Evolutionary conservation across 2,797 vertebrate genomes (phyloP).

Genomic region (Gymnoscopelus microlampas): DNA sequence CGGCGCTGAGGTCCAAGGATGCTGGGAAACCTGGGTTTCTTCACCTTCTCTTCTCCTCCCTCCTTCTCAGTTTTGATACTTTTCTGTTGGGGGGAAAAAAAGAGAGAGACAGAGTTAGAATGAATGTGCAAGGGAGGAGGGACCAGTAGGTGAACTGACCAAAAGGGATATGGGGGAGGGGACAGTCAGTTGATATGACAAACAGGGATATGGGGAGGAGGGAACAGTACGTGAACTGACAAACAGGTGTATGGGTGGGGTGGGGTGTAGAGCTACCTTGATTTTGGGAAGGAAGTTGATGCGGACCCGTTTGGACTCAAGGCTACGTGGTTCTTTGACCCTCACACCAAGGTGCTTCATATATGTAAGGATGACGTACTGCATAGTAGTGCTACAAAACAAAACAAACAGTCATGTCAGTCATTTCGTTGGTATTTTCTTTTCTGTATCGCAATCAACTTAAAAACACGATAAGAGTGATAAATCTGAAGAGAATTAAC

Average conservation of each 20-base stretch:
- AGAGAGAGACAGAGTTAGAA: neutral
- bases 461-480: conserved; percentile 14
- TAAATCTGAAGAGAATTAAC: conserved; percentile 13
- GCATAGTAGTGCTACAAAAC: conserved; percentile 86
- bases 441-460: conserved; percentile 16
- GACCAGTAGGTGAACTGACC: too few species aligned
- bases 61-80: conserved; percentile 95
- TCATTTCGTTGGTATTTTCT: neutral
- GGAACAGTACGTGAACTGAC: neutral
- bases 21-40: conserved; percentile 91
- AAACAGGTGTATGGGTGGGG: neutral
- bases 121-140: too few species aligned
- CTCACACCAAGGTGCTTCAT: conserved; percentile 96
- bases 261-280: conserved; percentile 80
- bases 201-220: neutral
- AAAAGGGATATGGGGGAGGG: too few species aligned
- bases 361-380: conserved; percentile 92
- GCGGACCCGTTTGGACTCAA: conserved; percentile 91
- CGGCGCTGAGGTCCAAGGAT: conserved; percentile 91
- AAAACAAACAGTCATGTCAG: conserved; percentile 2
- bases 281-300: conserved; percentile 93
- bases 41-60: conserved; percentile 93
- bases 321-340: conserved; percentile 91
- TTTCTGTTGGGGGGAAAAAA: conserved; percentile 79
- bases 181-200: neutral